phyloP scores from a whole-genome alignment of 2,113 vertebrate species.

The Rhinolophus sinicus region DNA sequence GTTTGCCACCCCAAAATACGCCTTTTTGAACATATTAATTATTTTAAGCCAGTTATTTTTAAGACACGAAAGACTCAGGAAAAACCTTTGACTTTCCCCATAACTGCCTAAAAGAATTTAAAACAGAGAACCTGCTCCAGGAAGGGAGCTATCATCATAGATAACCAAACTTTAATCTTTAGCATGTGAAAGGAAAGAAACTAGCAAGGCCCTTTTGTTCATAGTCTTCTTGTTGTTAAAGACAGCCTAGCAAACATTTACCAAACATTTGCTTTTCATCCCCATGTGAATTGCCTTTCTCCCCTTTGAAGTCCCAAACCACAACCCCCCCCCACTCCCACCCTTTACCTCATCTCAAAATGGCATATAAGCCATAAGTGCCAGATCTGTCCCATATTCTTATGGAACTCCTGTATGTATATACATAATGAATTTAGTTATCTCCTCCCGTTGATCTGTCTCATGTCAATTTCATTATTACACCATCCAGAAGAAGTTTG shows the following conservation, averaged over 20 bases:
- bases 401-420: background rate
- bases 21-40: background rate
- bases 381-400: background rate
- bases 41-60: background rate
- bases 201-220: background rate
- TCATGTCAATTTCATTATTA: background rate
- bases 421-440: background rate
- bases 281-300: background rate
- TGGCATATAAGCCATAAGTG: no score
- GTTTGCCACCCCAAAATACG: background rate
- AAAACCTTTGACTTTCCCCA: background rate
- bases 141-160: background rate
- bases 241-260: background rate
- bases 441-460: no score
- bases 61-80: background rate
- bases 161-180: background rate
- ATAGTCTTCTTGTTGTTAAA: background rate
- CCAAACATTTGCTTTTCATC: background rate
- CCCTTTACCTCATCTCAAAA: background rate
- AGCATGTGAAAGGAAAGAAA: background rate
- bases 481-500: background rate
- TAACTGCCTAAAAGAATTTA: no score
- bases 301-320: background rate
- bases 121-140: background rate
- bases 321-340: background rate